Evolutionary conservation across 1,140 invertebrate genomes (phyloP).

Genomic region (Heliothis subflexa): DNA sequence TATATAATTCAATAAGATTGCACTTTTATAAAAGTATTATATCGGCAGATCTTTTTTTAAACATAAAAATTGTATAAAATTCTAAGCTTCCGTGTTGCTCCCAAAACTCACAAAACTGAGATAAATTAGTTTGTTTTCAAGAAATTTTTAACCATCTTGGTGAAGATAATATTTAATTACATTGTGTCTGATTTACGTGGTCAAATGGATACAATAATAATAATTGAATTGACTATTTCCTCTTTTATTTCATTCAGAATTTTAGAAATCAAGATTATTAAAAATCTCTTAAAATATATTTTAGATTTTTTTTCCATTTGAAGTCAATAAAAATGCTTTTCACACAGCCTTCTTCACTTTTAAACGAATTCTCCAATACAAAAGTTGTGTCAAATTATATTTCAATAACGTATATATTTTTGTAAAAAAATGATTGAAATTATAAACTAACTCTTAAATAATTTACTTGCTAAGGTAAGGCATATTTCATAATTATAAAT

Average conservation of each 20-base stretch:
- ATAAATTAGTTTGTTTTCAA: constrained; percentile 45
- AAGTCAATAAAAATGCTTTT: constrained; percentile 67
- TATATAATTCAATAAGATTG: constrained; percentile 63
- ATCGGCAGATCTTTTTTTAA: constrained; percentile 75
- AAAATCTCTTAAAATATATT: constrained; percentile 8
- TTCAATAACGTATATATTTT: constrained; percentile 53
- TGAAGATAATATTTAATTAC: no score
- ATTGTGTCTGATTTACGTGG: neutral
- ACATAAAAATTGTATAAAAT: constrained; percentile 60
- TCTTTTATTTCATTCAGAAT: no score
- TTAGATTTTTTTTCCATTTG: constrained; percentile 20
- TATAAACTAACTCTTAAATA: constrained; percentile 70
- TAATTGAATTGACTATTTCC: no score
- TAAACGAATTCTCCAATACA: constrained; percentile 61
- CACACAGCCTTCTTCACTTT: constrained; percentile 71
- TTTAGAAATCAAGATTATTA: neutral
- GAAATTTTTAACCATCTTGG: neutral
- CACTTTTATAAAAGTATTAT: constrained; percentile 55
- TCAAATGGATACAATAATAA: no score
- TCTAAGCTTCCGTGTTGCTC: constrained; percentile 56
- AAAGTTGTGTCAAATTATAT: constrained; percentile 67
- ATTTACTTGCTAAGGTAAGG: constrained; percentile 75
- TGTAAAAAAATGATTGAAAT: constrained; percentile 72
- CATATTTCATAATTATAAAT: constrained; percentile 82
- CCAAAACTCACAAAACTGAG: constrained; percentile 55